phyloP scores from a whole-genome alignment of 2,113 vertebrate species.

The Pardalotus punctatus region DNA sequence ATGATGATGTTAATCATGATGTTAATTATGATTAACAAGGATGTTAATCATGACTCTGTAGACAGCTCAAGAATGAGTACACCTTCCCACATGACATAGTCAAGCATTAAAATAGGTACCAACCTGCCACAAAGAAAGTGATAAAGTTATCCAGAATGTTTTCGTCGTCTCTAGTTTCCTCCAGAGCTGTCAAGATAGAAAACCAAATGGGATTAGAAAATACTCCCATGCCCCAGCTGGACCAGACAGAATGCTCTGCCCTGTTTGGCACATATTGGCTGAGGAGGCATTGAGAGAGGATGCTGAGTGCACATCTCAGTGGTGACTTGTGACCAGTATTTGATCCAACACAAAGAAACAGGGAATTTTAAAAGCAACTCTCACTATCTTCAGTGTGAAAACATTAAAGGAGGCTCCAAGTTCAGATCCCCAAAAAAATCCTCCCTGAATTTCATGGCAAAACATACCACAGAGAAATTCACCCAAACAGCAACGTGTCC shows the following conservation, averaged over 20 bases:
- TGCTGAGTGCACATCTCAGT: not conserved
- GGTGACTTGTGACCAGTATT: not conserved
- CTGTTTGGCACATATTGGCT: not conserved
- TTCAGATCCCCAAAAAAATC: not conserved
- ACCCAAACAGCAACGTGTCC: not conserved
- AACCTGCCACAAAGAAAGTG: slow-evolving; percentile 91
- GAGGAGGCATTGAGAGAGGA: rapidly evolving
- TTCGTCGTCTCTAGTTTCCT: slow-evolving; percentile 79
- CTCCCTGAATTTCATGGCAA: not conserved
- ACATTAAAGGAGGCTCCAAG: not conserved
- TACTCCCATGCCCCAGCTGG: not conserved
- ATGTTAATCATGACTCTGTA: not conserved
- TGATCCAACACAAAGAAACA: not conserved
- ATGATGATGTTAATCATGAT: not conserved
- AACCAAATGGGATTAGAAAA: not conserved
- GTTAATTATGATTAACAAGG: not conserved
- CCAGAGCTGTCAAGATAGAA: slow-evolving; percentile 73
- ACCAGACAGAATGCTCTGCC: not conserved
- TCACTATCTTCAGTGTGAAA: not conserved
- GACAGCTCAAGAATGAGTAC: not conserved
- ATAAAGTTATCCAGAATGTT: slow-evolving; percentile 90
- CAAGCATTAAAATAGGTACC: slow-evolving; percentile 38
- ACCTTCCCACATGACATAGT: not conserved
- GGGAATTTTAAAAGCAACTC: not conserved
- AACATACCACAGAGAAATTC: not conserved